Conservation (phyloP, 2,113 vertebrate genomes). For the Phycodurus eques region DNA sequence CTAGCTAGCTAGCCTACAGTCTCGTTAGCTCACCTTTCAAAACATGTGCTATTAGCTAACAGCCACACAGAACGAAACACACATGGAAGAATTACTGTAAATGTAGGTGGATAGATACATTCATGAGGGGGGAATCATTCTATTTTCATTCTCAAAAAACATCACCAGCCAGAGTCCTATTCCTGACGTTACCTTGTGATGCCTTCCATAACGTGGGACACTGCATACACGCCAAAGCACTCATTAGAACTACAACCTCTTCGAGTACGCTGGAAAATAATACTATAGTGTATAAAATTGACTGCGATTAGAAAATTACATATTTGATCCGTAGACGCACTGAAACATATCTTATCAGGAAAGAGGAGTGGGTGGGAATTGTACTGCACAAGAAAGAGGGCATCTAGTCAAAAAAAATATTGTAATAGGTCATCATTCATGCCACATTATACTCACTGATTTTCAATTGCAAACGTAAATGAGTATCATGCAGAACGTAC, state of each 20-base stretch:
- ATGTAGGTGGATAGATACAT: conserved; percentile 39
- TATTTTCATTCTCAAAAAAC: conserved; percentile 28
- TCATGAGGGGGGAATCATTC: conserved; percentile 16
- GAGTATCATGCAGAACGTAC: not conserved
- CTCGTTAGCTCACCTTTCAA: conserved; percentile 40
- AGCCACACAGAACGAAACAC: not conserved
- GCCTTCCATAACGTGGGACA: conserved; percentile 35
- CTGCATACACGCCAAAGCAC: fast-evolving
- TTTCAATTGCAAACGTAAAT: not conserved
- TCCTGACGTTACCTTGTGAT: conserved; percentile 46
- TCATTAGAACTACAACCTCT: not conserved
- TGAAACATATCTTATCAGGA: not conserved
- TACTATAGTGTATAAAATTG: not conserved
- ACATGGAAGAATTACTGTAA: conserved; percentile 29
- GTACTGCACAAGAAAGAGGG: not conserved
- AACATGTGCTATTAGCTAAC: conserved; percentile 37
- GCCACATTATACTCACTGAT: not conserved
- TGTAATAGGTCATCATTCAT: not conserved
- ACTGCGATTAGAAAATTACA: not conserved
- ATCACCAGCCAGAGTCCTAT: conserved; percentile 22
- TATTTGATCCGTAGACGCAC: not conserved
- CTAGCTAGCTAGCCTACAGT: conserved; percentile 28
- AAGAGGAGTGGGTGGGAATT: not conserved
- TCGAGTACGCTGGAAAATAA: not conserved
- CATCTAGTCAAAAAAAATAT: not conserved